Evolutionary conservation across 2,888 invertebrate species (phyloP), one percentile per base, ranked within the genome.

Genomic region (Phanerotoma sp.): DNA sequence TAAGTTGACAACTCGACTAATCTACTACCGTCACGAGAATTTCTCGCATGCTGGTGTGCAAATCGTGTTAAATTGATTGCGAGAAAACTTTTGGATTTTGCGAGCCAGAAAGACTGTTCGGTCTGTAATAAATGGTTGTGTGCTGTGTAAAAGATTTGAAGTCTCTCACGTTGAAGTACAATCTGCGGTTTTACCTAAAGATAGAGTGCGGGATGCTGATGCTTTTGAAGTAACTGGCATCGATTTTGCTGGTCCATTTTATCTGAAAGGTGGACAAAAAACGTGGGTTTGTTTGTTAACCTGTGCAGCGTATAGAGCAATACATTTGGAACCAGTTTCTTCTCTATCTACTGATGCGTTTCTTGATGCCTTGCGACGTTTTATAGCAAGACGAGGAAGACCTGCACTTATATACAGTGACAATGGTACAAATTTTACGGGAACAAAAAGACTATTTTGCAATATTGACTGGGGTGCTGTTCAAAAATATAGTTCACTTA

Each of bases 271-370:
- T 15, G 59, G 62, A 5, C 25, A 51, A 11, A 68, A 71, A 45
- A 62, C 58, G 4, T 77, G 69, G 66, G 63, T 77, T 11, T 62
- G 66, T 15, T 40, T 78, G 5, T 71, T 69, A 49, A 76, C 76
- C 0, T 78, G 77, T 61, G 69, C 74, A 1, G 59, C 72, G 1
- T 74, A 73, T 25, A 54, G 75, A 15, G 68, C 70, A 0, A 52
- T 78, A 4, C 75, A 78, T 54, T 54, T 79, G n/a, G 76, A 78
- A 57, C 28, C 73, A 3, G 67, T 72, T 0, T 51, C 52, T 0
- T 60, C 66, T 7, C 51, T 75, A 4, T 65, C 68, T 6, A 70
- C 75, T 0, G 44, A 60, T 5, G 56, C 52, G 1, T 74, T 75
- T 56, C 37, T 77, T 4, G 57, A 52, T 16, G 46, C 46, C 9